Evolutionary conservation across 2,888 invertebrate genomes (phyloP), one percentile per base, ranked within the genome.

Genomic region (Bellardia pandia): DNA sequence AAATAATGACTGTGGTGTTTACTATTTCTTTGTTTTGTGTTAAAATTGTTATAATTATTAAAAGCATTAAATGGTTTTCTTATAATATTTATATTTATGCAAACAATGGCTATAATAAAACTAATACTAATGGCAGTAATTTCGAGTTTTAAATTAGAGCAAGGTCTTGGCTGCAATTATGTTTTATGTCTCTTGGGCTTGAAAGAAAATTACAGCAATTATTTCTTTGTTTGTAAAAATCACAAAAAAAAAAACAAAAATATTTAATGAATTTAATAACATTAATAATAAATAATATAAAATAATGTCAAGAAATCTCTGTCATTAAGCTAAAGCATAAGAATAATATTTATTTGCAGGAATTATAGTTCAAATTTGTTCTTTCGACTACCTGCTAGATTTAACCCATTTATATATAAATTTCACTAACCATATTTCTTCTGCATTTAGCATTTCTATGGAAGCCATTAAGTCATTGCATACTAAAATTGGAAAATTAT

Each of bases 161-260:
- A 86, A 53, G 86, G 86, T 68, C 66, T 60, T 72, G 71, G 56
- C 62, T 66, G 45, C n/a, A 60, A 66, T 76, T 72, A 37, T 56
- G 11, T 68, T 62, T 80, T 40, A 37, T 69, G 53, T 42, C 42
- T 51, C 5, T 62, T 37, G n/a, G 6, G 9, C 16, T 56, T 23
- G 13, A n/a, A 58, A 78, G 13, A 78, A 53, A 66, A 53, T 53
- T 30, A 42, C 14, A 6, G 45, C 16, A 60, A 23, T 53, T 40
- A 40, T 53, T 76, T 37, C 3, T 51, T 16, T 16, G 48, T 3
- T 14, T 62, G 8, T 62, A n/a, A 45, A 11, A 23, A 2, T 66
- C 23, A 45, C 7, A 23, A 64, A 64, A n/a, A 62, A 58, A 0
- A 33, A 23, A 64, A 64, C 6, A 62, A 58, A 4, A 1, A 1